Percentiles rank a stretch among this genome's conserved stretches.
Conservation (phyloP, 2,113 vertebrate species). For the Misgurnus anguillicaudatus region DNA sequence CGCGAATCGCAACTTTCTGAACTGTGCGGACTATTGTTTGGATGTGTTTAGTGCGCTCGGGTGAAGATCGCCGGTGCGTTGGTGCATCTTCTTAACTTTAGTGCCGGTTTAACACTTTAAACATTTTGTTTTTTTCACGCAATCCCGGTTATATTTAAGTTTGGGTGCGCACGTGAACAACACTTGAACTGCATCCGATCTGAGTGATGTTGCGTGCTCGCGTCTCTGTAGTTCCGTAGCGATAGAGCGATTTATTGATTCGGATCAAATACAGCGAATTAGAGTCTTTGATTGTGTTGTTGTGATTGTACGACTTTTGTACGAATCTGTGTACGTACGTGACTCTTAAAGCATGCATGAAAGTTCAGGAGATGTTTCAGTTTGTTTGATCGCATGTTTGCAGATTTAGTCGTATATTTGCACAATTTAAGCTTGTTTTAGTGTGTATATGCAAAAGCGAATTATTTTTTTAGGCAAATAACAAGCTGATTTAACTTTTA, state of each 20-base stretch:
- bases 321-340: too few relatives aligned
- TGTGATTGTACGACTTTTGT: not conserved
- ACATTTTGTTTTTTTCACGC: constrained; percentile 1
- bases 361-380: constrained; percentile 21
- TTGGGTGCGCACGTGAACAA: constrained; percentile 17
- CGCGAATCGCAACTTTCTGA: constrained; percentile 72
- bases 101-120: constrained; percentile 14
- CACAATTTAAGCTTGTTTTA: not conserved
- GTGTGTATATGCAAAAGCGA: too few relatives aligned
- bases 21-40: constrained; percentile 67
- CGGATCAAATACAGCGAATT: not conserved
- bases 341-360: not conserved
- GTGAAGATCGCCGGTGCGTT: constrained; percentile 37
- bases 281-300: not conserved
- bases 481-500: not conserved
- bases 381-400: not conserved
- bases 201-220: constrained; percentile 29
- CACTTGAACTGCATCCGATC: constrained; percentile 6
- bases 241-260: not conserved
- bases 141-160: constrained; percentile 16
- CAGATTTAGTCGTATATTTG: too few relatives aligned
- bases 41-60: constrained; percentile 56
- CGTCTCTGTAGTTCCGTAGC: not conserved
- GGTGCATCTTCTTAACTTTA: constrained; percentile 65
- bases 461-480: too few relatives aligned